Evolutionary conservation across 2,888 invertebrate genomes (phyloP).

Genomic region (Andrena dorsata): DNA sequence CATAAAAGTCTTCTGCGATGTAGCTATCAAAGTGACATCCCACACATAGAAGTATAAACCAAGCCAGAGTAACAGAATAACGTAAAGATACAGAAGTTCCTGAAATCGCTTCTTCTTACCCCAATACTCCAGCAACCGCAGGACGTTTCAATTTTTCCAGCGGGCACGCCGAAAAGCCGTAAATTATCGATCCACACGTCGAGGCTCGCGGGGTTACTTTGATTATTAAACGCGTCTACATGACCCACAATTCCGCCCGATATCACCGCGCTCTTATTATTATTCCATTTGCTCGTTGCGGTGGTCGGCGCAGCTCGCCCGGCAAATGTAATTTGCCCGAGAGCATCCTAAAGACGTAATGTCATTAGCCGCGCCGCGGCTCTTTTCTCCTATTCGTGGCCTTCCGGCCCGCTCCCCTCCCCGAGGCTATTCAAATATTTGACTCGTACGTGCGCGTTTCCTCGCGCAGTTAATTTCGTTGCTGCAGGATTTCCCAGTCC

Average conservation of each 20-base stretch:
- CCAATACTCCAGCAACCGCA: background rate
- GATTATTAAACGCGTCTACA: conserved; percentile 69
- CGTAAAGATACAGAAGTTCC: too few relatives aligned
- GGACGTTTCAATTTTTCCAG: conserved; percentile 14
- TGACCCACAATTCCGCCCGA: conserved; percentile 64
- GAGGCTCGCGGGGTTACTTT: conserved; percentile 43
- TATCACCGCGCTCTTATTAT: conserved; percentile 68
- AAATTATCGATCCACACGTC: conserved; percentile 61
- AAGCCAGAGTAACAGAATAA: too few relatives aligned
- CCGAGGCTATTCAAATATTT: conserved; percentile 65
- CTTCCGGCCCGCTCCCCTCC: background rate
- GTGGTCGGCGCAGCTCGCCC: conserved; percentile 38
- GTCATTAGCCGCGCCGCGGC: conserved; percentile 64
- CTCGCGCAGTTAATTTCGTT: conserved; percentile 19
- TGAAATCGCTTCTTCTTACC: too few relatives aligned
- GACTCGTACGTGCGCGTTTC: conserved; percentile 36
- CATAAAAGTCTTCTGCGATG: too few relatives aligned
- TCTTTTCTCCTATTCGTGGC: conserved; percentile 68
- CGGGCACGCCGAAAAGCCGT: conserved; percentile 11
- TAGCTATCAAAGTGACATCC: too few relatives aligned
- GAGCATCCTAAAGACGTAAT: conserved; percentile 72
- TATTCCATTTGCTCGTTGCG: conserved; percentile 62
- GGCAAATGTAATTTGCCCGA: conserved; percentile 72
- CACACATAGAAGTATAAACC: too few relatives aligned
- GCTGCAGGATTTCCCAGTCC: conserved; percentile 24